Evolutionary conservation across 2,113 vertebrate species (phyloP).

Genomic region (Centropus bengalensis): DNA sequence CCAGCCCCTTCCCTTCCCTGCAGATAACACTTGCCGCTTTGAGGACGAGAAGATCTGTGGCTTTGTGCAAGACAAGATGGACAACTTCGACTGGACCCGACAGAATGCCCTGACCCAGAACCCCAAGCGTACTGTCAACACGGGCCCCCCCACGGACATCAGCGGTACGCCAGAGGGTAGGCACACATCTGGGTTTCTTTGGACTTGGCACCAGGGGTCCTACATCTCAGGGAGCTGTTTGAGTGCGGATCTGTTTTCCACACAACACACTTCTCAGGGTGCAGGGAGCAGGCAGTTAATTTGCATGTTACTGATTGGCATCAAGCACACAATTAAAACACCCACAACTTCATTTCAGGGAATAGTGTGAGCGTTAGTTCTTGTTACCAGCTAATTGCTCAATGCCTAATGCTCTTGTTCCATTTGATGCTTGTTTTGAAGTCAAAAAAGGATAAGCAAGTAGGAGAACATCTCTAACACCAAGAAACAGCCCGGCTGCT

Average conservation of each 20-base stretch:
- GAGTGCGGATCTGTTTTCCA: background rate
- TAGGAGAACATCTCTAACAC: background rate
- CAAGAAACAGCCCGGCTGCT: background rate
- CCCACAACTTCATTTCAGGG: conserved; percentile 43
- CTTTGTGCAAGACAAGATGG: conserved; percentile 91
- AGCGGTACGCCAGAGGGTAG: conserved; percentile 92
- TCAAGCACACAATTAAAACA: conserved; percentile 63
- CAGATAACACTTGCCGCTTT: conserved; percentile 93
- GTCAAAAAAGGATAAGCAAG: background rate
- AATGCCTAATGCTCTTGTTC: conserved; percentile 46
- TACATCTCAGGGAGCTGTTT: background rate
- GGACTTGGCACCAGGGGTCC: background rate
- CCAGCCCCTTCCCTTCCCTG: background rate
- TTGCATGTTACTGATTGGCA: conserved; percentile 53
- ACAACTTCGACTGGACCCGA: conserved; percentile 96
- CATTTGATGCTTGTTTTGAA: conserved; percentile 44
- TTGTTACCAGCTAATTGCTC: conserved; percentile 62
- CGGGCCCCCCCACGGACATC: conserved; percentile 90
- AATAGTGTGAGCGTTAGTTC: conserved; percentile 48
- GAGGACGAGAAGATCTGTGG: conserved; percentile 94
- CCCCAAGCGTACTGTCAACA: conserved; percentile 92
- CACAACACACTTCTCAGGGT: background rate
- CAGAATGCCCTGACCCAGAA: conserved; percentile 93
- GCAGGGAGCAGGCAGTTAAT: conserved; percentile 41
- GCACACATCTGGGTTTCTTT: background rate